Evolutionary conservation across 2,113 vertebrate genomes (phyloP), one percentile per base, ranked within the genome.

Genomic region (Talpa occidentalis): DNA sequence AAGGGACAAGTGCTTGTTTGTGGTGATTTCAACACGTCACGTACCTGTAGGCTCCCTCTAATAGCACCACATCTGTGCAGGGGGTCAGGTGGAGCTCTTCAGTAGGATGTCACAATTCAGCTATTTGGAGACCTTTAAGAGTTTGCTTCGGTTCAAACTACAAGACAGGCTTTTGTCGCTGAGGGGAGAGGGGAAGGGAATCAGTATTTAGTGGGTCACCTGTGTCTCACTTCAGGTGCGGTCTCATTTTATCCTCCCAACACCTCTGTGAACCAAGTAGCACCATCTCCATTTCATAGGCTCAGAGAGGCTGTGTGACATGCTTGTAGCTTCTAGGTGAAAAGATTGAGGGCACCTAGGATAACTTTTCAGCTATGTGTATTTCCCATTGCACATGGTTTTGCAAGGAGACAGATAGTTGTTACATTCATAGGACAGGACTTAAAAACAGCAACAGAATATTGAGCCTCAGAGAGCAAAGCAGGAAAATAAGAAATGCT

Each of bases 141-240:
- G 26, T 94, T 93, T 80, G 64, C 60, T 93, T 86, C 89, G 28
- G 54, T 91, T 94, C 84, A 84, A 69, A 95, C 93, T 54, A 81
- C 35, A 73, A 85, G 35, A 54, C 5, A 5, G 60, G 76, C 47
- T 73, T 93, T 84, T 67, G 77, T 88, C 67, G 73, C 59, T 21
- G 37, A 30, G 70, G 30, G 14, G n/a, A 11, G 56, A 42, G 7
- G 35, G 21, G 60, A 42, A 64, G 24, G 30, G 69, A 77, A 59
- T 88, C 32, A 26, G 17, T 21, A 4, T 56, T 72, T 16, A 22
- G 56, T 66, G 32, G 6, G 30, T 17, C 17, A 3, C 64, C 49
- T 17, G 26, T 32, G 37, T n/a, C 67, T 82, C 78, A 60, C 59
- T 74, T 32, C 37, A 0, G 9, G 35, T 0, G 4, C 11, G 4